These are phyloP conservation scores for Intellagama lesueurii DNA, from an alignment of 2,797 vertebrate species.

Conservation along the genomic window DNA sequence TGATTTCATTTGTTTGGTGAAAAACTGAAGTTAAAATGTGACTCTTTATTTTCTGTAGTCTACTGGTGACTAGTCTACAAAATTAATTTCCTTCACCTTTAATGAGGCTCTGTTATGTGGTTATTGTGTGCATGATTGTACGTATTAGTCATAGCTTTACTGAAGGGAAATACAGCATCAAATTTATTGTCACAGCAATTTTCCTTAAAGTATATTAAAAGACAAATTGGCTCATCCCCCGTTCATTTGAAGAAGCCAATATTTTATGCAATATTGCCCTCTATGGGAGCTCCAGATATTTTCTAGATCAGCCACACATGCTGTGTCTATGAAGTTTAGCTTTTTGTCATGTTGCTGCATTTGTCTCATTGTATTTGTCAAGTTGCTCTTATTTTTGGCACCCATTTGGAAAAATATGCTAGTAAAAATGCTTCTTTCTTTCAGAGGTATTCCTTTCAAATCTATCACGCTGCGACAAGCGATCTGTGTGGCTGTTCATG, in stretches of 20 bases:
- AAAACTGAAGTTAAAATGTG: slow-evolving; percentile 38
- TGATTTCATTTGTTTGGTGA: slow-evolving; percentile 26
- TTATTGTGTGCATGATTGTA: slow-evolving; percentile 50
- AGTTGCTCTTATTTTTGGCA: slow-evolving; percentile 41
- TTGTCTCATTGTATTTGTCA: slow-evolving; percentile 22
- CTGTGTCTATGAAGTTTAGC: not conserved
- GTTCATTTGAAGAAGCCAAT: slow-evolving; percentile 58
- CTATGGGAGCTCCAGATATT: slow-evolving; percentile 75
- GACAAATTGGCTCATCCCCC: slow-evolving; percentile 67
- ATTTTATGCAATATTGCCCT: slow-evolving; percentile 82
- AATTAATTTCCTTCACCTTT: slow-evolving; percentile 70
- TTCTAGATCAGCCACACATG: slow-evolving; percentile 31
- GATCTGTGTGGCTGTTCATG: slow-evolving; percentile 1
- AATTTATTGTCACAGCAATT: slow-evolving; percentile 69
- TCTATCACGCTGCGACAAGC: not conserved
- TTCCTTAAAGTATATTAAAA: slow-evolving; percentile 69
- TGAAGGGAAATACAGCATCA: slow-evolving; percentile 60
- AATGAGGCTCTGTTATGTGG: slow-evolving; percentile 53
- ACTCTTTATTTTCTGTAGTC: slow-evolving; percentile 28
- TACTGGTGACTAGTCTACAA: slow-evolving; percentile 43
- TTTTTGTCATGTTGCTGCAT: not conserved
- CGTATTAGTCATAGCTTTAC: slow-evolving; percentile 68
- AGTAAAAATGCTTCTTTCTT: slow-evolving; percentile 20
- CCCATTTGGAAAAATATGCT: slow-evolving; percentile 1
- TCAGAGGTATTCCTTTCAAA: slow-evolving; percentile 33